Base-by-base conservation (phyloP, 2,797 vertebrate species). In the Tenualosa ilisha region DNA sequence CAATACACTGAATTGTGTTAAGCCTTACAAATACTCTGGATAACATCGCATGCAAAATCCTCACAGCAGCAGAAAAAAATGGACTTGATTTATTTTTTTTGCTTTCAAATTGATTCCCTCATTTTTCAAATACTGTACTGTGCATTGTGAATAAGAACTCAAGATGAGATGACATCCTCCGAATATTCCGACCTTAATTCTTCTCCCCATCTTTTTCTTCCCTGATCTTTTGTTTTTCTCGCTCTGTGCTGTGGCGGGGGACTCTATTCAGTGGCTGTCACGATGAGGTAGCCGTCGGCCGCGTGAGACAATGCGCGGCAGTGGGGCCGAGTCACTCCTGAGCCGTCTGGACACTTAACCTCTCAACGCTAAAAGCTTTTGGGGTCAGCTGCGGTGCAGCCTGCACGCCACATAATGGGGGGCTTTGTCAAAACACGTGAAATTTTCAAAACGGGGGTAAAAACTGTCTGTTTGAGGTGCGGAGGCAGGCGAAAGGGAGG, bases 331-430 rank as follows among this genome's bases (percentile, higher is more conserved):
- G 89, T 86, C 88, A 91, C 88, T 89, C 91, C 89, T 87, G 87
- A 91, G 90, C 89, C 86, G 89, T 93, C 93, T 92, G 93, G 90
- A 94, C 92, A 93, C 92, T 93, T 94, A 94, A 95, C 93, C 93
- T 92, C 89, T 93, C 88, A 54, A 89, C 82, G 88, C 93, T 94
- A 94, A 95, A 94, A 95, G 94, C 93, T 94, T 94, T 91, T 87
- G 24, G 90, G 93, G 93, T 95, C 93, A 94, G 87, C 68, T 87
- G 87, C 61, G 92, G 92, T 93, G 92, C 92, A 94, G 89, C 88
- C 89, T 85, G 81, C 86, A 89, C 84, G 89, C 90, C 92, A 89
- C 90, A 91, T 93, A 93, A 94, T 92, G 90, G 89, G 87, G 88
- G 89, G 31, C 87, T 91, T 91, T 92, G 93, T 94, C 92, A 92